These are phyloP conservation scores for Podargus strigoides DNA, from an alignment of 2,797 vertebrate genomes.

Conservation along the genomic window DNA sequence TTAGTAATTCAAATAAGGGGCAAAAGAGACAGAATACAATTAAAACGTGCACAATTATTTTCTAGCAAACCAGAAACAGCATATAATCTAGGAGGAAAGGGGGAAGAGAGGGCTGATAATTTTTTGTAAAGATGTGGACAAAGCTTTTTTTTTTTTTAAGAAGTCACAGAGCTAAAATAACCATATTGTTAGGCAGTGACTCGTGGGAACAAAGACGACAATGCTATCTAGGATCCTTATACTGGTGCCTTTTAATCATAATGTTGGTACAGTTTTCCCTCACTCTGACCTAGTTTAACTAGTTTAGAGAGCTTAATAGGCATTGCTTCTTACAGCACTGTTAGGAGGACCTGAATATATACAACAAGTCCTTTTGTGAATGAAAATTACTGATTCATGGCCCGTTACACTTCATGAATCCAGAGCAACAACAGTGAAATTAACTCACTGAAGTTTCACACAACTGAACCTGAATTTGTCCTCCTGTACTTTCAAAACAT, in stretches of 20 bases:
- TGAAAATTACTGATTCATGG: conserved; percentile 59
- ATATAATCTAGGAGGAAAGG: background rate
- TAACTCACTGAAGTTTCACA: conserved; percentile 29
- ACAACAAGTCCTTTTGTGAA: conserved; percentile 66
- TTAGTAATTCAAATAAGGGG: conserved; percentile 61
- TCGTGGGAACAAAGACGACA: conserved; percentile 65
- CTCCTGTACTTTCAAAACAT: background rate
- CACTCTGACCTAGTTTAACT: conserved; percentile 67
- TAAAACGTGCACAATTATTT: background rate
- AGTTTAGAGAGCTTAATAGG: conserved; percentile 64
- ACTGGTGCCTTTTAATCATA: conserved; percentile 65
- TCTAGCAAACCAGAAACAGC: background rate
- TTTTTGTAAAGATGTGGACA: background rate
- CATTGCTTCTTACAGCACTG: conserved; percentile 77
- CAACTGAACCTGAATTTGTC: background rate
- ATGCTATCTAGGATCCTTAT: conserved; percentile 53
- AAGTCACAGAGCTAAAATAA: conserved; percentile 62
- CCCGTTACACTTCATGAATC: conserved; percentile 54
- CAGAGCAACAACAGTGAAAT: conserved; percentile 28
- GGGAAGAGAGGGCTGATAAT: background rate
- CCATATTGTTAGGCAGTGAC: conserved; percentile 66
- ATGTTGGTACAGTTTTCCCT: conserved; percentile 59
- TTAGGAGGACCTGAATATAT: conserved; percentile 77
- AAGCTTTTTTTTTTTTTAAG: conserved; percentile 25
- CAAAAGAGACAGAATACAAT: conserved; percentile 37